Evolutionary conservation across 2,797 vertebrate genomes (phyloP).

Genomic region (Ammospiza maritima): DNA sequence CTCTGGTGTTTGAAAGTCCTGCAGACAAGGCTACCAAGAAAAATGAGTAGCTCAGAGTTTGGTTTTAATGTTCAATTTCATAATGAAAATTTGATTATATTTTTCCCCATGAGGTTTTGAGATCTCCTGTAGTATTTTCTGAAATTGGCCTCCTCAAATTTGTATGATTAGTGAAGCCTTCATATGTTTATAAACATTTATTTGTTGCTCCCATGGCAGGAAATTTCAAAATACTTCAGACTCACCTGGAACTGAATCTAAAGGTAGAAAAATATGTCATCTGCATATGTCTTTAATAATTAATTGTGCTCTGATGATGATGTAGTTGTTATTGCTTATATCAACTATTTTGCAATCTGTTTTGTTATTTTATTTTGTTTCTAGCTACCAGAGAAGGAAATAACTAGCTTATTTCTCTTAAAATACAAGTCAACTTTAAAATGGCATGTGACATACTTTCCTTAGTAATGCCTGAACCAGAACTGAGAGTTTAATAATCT

Average conservation of each 20-base stretch:
- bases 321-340: neutral
- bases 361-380: neutral
- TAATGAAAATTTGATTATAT: neutral
- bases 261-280: neutral
- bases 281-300: neutral
- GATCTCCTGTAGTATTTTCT: neutral
- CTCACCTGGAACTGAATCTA: neutral
- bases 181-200: neutral
- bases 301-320: neutral
- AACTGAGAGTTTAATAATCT: neutral
- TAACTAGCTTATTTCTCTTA: neutral
- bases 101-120: fast-evolving
- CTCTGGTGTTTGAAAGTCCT: neutral
- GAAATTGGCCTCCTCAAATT: neutral
- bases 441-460: neutral
- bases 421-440: neutral
- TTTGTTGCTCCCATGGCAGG: neutral
- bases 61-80: neutral
- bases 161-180: neutral
- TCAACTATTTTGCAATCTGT: neutral
- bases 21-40: neutral
- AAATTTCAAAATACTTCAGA: neutral
- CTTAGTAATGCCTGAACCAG: neutral
- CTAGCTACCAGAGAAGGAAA: neutral
- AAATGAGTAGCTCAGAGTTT: neutral